A percentile compares a stretch with the other conserved stretches of the same genome.
These are phyloP conservation scores for Anoplopoma fimbria DNA, from an alignment of 2,113 vertebrate species.

Conservation along the genomic window DNA sequence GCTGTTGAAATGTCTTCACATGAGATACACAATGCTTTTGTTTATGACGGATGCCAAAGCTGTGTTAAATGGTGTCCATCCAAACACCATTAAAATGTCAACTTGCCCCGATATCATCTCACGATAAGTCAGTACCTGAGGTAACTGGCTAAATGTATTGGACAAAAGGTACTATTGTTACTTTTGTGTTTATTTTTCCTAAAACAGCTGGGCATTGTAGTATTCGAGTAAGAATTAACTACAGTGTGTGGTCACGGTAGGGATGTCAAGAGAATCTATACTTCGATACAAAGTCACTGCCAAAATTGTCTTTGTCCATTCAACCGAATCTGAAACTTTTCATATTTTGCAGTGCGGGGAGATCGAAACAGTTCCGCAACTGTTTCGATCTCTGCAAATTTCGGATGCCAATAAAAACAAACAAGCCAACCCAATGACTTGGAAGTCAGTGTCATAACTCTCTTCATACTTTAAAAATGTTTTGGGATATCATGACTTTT, in stretches of 20 bases:
- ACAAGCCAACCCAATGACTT: not conserved
- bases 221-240: too few relatives aligned
- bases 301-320: too few relatives aligned
- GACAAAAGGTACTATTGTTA: not conserved
- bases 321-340: too few relatives aligned
- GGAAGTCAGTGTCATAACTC: too few relatives aligned
- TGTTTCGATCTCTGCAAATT: not conserved
- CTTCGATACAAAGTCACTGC: too few relatives aligned
- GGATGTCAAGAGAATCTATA: too few relatives aligned
- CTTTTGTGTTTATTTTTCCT: not conserved
- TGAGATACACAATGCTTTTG: not conserved
- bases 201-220: not conserved
- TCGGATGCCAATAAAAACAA: not conserved
- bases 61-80: not conserved
- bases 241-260: too few relatives aligned
- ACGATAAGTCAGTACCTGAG: not conserved
- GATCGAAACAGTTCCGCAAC: too few relatives aligned
- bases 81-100: constrained; percentile 2
- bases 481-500: too few relatives aligned
- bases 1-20: not conserved
- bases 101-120: not conserved
- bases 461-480: too few relatives aligned
- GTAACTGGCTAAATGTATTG: not conserved
- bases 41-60: not conserved
- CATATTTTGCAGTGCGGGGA: not conserved